Evolutionary conservation across 2,113 vertebrate genomes (phyloP), one percentile per base, ranked within the genome.

Genomic region (Notothenia rossii): DNA sequence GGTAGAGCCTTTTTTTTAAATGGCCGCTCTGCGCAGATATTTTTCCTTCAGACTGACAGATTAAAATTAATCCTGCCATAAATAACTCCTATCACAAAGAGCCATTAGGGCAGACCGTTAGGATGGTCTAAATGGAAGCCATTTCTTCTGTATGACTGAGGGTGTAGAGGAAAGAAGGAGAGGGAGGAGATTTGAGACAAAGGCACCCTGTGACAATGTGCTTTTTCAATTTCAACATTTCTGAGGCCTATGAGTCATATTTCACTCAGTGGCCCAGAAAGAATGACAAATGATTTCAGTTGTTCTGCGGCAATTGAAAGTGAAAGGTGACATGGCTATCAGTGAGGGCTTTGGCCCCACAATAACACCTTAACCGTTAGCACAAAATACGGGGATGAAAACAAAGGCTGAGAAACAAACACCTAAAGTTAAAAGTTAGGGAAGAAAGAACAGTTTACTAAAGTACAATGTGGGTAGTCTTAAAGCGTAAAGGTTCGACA

Each of bases 41-140:
- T 77, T 63, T 18, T 20, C 58, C 40, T 69, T 60, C 82, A 79
- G 86, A 90, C 86, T 89, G 93, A 93, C 84, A 68, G 89, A 92
- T 92, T 91, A 92, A 90, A 94, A 92, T 82, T 53, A 94, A 92
- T 90, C 82, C 73, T 82, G 77, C 86, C 89, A 93, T 94, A 94
- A 94, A 95, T 94, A 93, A 93, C 89, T 85, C 88, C 80, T 69
- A 87, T 91, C 87, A 91, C 90, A 91, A 91, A 87, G 86, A 92
- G 79, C 90, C 87, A 94, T 93, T 92, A 94, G 83, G 87, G 72
- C 61, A 88, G 84, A 86, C 83, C 61, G 86, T 93, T 93, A 92
- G 79, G 88, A 91, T 70, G 53, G 86, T 89, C 89, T 93, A 93
- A 95, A 95, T 93, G 87, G 89, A 86, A 77, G 82, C 87, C 66